phyloP scores from a whole-genome alignment of 2,113 vertebrate species.

The Talpa occidentalis region DNA sequence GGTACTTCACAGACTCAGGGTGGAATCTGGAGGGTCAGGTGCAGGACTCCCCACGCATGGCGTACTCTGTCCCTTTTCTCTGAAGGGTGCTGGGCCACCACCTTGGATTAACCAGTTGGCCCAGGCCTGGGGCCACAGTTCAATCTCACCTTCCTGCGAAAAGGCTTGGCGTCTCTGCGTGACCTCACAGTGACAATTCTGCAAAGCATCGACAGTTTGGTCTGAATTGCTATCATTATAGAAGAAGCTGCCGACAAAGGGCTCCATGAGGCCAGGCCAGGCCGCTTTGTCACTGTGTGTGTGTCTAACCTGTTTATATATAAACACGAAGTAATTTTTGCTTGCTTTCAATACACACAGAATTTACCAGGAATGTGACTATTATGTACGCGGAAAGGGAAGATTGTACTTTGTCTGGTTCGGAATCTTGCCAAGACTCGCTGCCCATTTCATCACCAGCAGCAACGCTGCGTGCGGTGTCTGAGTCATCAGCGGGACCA shows the following conservation, averaged over 20 bases:
- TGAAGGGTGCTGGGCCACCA: too few species aligned
- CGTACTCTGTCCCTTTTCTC: too few species aligned
- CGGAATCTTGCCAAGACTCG: not conserved
- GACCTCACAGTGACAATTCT: too few species aligned
- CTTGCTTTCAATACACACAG: conserved; percentile 27
- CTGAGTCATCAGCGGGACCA: not conserved
- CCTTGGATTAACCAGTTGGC: too few species aligned
- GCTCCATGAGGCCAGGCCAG: not conserved
- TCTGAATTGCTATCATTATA: not conserved
- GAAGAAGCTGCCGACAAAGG: not conserved
- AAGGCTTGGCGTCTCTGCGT: too few species aligned
- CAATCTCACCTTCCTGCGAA: too few species aligned
- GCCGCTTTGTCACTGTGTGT: not conserved
- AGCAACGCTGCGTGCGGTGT: fast-evolving
- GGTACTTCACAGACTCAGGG: too few species aligned
- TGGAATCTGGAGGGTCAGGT: too few species aligned
- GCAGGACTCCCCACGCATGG: too few species aligned
- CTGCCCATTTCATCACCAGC: conserved; percentile 13
- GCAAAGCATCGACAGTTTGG: not conserved
- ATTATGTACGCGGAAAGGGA: not conserved
- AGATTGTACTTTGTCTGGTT: conserved; percentile 46
- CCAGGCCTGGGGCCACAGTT: too few species aligned
- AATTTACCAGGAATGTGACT: conserved; percentile 30
- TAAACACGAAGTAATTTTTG: conserved; percentile 46
- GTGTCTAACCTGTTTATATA: conserved; percentile 39